Evolutionary conservation across 2,888 invertebrate genomes (phyloP), one percentile per base, ranked within the genome.

Genomic region (Dryadula phaetusa): DNA sequence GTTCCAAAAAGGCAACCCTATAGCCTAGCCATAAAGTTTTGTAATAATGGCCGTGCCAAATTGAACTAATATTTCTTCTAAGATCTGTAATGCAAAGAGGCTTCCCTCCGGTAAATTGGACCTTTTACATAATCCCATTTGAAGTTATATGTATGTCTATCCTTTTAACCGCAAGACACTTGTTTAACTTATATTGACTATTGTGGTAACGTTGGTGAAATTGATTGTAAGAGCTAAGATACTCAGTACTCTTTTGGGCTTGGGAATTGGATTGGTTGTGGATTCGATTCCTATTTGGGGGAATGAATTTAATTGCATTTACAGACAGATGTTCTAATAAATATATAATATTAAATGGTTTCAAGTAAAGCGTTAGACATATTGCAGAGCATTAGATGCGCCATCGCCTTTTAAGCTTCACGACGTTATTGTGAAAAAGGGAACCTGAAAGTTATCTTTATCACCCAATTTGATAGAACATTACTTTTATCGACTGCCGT

Each of bases 41-140:
- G 71, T 77, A 77, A 77, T 76, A 76, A 76, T 73, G 72, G 72
- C 67, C 72, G 71, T 70, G 73, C 75, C 70, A 74, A 76, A 77
- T 76, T 75, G 75, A 70, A 75, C 72, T 69, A 74, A 74, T 74
- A 74, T 77, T 75, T 76, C 72, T 72, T 73, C 54, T 46, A 54
- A 47, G 65, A 65, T 49, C 66, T 69, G 70, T 54, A 70, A 70
- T 69, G 70, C 62, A 69, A 73, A 72, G 71, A 64, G 61, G 62
- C 66, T 70, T 47, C 62, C 52, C 61, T 66, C 42, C 40, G 10
- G 60, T 65, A 65, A 67, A 65, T 65, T 67, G 52, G 18, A 18
- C 52, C 58, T 53, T 70, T 68, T 70, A 67, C 68, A 68, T 70
- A 52, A 62, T 63, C 58, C 34, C 40, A 47, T 40, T 56, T 37